Conservation (phyloP, 2,113 vertebrate species). For the Mola mola region DNA sequence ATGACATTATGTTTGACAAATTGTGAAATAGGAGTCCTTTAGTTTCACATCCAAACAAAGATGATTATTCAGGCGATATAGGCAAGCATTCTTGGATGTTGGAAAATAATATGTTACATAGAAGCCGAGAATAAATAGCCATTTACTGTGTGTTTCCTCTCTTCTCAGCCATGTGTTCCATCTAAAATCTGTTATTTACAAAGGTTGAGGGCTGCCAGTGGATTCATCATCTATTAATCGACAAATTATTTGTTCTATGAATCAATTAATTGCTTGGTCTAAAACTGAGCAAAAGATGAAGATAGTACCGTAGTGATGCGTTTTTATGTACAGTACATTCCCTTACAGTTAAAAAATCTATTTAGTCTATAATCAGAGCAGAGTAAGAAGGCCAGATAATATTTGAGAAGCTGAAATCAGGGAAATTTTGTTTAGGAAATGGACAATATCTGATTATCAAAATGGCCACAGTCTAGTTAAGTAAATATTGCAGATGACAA, state of each 20-base stretch:
- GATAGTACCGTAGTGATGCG: no score
- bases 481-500: not conserved
- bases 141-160: constrained; percentile 22
- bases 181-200: not conserved
- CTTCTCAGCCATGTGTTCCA: constrained; percentile 15
- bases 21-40: constrained; percentile 2
- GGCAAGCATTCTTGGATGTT: constrained; percentile 13
- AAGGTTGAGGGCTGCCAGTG: no score
- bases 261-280: no score
- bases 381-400: no score
- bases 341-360: no score
- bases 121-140: constrained; percentile 19
- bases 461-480: not conserved
- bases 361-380: no score
- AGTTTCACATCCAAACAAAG: constrained; percentile 3
- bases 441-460: not conserved
- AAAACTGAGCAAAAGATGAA: no score
- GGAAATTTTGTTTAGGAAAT: no score
- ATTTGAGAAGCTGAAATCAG: no score
- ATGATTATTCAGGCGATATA: constrained; percentile 13
- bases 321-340: no score
- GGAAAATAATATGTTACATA: constrained; percentile 21
- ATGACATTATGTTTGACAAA: no score
- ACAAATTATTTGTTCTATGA: no score
- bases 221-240: not conserved